Conservation (phyloP, 1,140 invertebrate genomes). For the Drosophila orena region DNA sequence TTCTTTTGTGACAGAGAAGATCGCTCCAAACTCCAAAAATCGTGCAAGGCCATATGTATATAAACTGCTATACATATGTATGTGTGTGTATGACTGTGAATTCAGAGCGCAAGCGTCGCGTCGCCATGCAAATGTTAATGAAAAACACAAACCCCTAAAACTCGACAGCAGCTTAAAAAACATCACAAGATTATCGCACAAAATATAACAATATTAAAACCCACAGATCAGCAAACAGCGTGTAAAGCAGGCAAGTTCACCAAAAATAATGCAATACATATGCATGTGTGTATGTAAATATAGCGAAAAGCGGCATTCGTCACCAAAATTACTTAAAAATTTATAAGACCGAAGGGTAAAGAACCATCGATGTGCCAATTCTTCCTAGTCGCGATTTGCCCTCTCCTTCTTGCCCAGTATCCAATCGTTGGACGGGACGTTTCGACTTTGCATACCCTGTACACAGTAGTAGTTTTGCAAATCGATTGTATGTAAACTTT, state of each 20-base stretch:
- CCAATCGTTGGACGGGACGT: background rate
- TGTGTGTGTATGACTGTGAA: background rate
- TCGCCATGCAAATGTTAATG: slow-evolving; percentile 54
- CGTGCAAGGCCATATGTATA: slow-evolving; percentile 41
- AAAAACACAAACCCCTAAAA: slow-evolving; percentile 42
- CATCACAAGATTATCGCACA: slow-evolving; percentile 30
- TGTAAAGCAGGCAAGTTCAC: slow-evolving; percentile 35
- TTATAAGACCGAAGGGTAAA: slow-evolving; percentile 58
- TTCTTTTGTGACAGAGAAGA: slow-evolving; percentile 22
- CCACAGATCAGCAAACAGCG: slow-evolving; percentile 25
- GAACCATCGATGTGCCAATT: slow-evolving; percentile 43
- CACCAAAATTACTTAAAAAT: slow-evolving; percentile 42
- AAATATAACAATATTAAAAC: slow-evolving; percentile 16
- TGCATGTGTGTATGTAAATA: slow-evolving; percentile 1
- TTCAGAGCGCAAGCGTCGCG: slow-evolving; percentile 44
- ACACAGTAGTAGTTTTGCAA: background rate
- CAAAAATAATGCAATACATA: slow-evolving; percentile 3
- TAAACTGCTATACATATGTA: slow-evolving; percentile 12
- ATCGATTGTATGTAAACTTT: too few species aligned
- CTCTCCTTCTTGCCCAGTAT: slow-evolving; percentile 20
- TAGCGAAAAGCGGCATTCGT: slow-evolving; percentile 12
- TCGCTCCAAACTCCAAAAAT: slow-evolving; percentile 39
- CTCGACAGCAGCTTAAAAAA: slow-evolving; percentile 16
- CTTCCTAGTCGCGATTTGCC: slow-evolving; percentile 33
- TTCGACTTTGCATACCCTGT: slow-evolving; percentile 14